Conservation (phyloP, 1,140 invertebrate species). For the Nylanderia fulva region DNA sequence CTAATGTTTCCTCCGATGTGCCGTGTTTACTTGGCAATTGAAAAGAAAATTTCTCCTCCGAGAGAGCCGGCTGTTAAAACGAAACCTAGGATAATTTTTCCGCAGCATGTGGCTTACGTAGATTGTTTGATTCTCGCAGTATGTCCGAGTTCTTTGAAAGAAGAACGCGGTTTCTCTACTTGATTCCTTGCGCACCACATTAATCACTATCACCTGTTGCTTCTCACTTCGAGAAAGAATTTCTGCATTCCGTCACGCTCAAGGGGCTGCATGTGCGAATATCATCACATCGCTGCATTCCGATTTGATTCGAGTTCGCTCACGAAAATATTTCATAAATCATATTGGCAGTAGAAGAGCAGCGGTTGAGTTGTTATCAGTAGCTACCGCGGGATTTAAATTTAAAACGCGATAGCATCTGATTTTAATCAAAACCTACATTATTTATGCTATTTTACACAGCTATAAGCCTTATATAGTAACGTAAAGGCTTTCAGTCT, state of each 20-base stretch:
- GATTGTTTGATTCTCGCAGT: neutral
- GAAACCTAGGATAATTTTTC: neutral
- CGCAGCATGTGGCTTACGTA: neutral
- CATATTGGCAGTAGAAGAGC: neutral
- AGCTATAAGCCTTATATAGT: neutral
- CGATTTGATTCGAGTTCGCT: neutral
- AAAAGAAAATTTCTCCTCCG: too few relatives aligned
- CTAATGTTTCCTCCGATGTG: neutral
- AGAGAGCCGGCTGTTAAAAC: neutral
- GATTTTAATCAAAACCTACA: neutral
- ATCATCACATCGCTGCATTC: neutral
- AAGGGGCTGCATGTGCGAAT: neutral
- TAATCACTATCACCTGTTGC: conserved; percentile 54
- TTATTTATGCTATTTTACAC: neutral
- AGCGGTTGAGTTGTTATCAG: neutral
- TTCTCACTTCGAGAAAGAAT: conserved; percentile 30
- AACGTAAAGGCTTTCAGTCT: neutral
- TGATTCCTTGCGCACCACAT: conserved; percentile 34
- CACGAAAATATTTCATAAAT: conserved; percentile 6
- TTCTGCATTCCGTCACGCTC: conserved; percentile 47
- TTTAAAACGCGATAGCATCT: neutral
- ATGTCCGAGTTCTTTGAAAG: neutral
- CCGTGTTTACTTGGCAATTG: neutral
- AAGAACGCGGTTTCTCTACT: conserved; percentile 32
- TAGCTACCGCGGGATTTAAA: neutral